Conservation (phyloP, 92 coral and sea anemone species). For the Paragorgia papillata region DNA sequence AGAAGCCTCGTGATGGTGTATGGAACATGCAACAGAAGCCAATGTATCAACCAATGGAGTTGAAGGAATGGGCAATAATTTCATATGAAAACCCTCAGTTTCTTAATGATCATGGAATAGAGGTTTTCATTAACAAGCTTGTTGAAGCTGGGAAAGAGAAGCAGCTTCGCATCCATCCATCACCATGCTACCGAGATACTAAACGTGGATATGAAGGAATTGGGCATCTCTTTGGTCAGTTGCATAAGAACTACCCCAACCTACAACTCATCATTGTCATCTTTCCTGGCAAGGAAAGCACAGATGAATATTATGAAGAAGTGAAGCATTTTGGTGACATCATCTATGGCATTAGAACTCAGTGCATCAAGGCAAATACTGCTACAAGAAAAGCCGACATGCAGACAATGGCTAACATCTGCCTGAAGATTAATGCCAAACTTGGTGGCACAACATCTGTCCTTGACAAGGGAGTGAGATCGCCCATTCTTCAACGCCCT, state of each 20-base stretch:
- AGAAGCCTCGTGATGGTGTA: slow-evolving; percentile 26
- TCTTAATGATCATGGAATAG: slow-evolving; percentile 21
- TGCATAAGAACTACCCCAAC: slow-evolving; percentile 60
- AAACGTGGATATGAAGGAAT: slow-evolving; percentile 42
- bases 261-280: slow-evolving; percentile 67
- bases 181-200: slow-evolving; percentile 13
- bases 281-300: slow-evolving; percentile 72
- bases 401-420: slow-evolving; percentile 84
- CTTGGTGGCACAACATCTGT: slow-evolving; percentile 88
- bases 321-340: slow-evolving; percentile 91
- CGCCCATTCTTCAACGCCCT: slow-evolving; percentile 85
- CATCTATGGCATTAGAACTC: slow-evolving; percentile 76
- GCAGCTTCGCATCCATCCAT: slow-evolving; percentile 24
- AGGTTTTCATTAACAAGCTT: slow-evolving; percentile 23
- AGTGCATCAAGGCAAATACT: slow-evolving; percentile 75
- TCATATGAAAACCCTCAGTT: slow-evolving; percentile 32
- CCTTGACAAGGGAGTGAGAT: slow-evolving; percentile 78
- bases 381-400: slow-evolving; percentile 50
- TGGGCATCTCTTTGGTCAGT: slow-evolving; percentile 73
- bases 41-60: slow-evolving; percentile 32
- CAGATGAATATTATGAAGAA: slow-evolving; percentile 49
- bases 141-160: slow-evolving; percentile 39
- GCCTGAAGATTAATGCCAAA: slow-evolving; percentile 95
- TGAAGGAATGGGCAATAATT: slow-evolving; percentile 31
- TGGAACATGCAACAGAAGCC: slow-evolving; percentile 37